Percentiles rank a stretch among this genome's conserved stretches.
phyloP scores from a whole-genome alignment of 2,797 vertebrate genomes.

The Acipenser ruthenus region DNA sequence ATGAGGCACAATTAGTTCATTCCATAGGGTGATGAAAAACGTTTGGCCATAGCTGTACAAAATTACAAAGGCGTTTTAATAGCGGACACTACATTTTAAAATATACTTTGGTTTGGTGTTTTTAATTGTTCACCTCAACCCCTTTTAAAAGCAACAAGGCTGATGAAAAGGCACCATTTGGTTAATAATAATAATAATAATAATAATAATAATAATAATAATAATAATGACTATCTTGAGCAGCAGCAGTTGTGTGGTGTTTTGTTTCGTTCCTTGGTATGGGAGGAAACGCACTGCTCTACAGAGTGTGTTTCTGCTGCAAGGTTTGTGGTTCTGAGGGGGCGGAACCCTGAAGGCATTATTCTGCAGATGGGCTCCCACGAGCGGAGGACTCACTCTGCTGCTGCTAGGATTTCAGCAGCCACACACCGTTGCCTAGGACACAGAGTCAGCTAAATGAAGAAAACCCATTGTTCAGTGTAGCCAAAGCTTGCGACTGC shows the following conservation, averaged over 20 bases:
- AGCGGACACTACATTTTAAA: too few relatives aligned
- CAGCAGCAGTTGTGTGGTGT: background rate
- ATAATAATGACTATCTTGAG: too few relatives aligned
- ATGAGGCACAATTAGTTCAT: too few relatives aligned
- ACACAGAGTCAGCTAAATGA: constrained; percentile 48
- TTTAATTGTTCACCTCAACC: too few relatives aligned
- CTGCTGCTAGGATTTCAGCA: constrained; percentile 40
- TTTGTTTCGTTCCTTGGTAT: constrained; percentile 2
- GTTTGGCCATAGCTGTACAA: too few relatives aligned
- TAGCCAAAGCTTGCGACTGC: too few relatives aligned
- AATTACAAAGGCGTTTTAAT: too few relatives aligned
- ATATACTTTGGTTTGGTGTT: too few relatives aligned
- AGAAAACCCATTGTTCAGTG: constrained; percentile 26
- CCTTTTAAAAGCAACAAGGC: too few relatives aligned
- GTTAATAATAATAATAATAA: background rate
- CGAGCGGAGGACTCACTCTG: constrained; percentile 24
- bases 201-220: too few relatives aligned
- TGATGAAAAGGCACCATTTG: too few relatives aligned
- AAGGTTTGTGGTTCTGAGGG: constrained; percentile 19
- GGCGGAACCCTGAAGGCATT: constrained; percentile 21
- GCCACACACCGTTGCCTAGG: constrained; percentile 54
- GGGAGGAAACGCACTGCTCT: constrained; percentile 24
- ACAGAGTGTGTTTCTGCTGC: constrained; percentile 27
- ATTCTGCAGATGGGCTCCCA: constrained; percentile 20
- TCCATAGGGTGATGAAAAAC: too few relatives aligned